phyloP scores from a whole-genome alignment of 2,888 invertebrate species.

The Phengaris alcon region DNA sequence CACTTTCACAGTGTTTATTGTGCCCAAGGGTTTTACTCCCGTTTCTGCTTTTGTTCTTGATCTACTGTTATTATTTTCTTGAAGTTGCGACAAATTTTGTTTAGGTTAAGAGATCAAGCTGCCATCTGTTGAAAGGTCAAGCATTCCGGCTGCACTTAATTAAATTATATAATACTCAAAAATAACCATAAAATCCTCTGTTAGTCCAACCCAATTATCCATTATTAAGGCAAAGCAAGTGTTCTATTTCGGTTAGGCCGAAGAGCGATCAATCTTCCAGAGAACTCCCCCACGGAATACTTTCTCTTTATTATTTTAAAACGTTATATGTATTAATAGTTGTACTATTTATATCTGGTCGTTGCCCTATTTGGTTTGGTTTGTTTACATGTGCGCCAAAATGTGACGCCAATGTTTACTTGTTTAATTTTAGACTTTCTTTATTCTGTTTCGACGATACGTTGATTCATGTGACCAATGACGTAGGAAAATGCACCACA shows the following conservation, averaged over 20 bases:
- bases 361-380: conserved; percentile 71
- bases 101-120: neutral
- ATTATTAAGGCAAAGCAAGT: conserved; percentile 32
- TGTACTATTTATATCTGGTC: conserved; percentile 73
- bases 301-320: conserved; percentile 62
- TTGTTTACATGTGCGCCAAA: conserved; percentile 69
- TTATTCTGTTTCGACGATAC: conserved; percentile 12
- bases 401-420: conserved; percentile 38
- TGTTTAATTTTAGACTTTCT: conserved; percentile 22
- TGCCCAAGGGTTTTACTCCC: neutral
- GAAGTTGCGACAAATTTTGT: neutral
- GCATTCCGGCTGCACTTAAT: neutral
- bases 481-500: neutral
- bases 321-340: conserved; percentile 62
- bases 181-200: conserved; percentile 2
- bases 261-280: conserved; percentile 57
- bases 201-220: conserved; percentile 23
- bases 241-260: conserved; percentile 41
- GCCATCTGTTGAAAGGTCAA: neutral
- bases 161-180: conserved; percentile 1
- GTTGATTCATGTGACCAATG: conserved; percentile 13
- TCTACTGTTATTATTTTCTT: neutral
- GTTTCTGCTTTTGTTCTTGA: neutral
- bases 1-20: conserved; percentile 18
- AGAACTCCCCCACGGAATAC: conserved; percentile 48